Base-by-base conservation (phyloP, 2,113 vertebrate genomes). In the Piaya cayana region DNA sequence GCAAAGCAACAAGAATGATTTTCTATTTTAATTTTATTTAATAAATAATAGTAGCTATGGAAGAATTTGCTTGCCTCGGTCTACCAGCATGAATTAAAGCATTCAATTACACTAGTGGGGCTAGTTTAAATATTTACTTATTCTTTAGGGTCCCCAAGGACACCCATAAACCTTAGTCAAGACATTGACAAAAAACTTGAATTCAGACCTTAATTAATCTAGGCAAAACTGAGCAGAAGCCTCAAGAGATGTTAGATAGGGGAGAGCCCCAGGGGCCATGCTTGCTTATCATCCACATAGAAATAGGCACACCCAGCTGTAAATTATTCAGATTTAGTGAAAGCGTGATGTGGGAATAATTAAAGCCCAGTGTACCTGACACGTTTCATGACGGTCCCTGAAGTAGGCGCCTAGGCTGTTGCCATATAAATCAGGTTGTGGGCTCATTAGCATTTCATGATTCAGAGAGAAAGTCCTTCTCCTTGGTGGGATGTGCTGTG, bases 101-200 rank as follows among this genome's bases (percentile, higher is more conserved):
- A 82, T 80, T 97, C 93, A 91, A 45, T 96, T 96, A 91, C 91
- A 92, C 56, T 74, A 8, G 10, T 17, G 76, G 84, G 87, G 72
- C 56, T 63, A 82, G 45, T 92, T 93, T 93, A 94, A 96, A 95
- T 91, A 95, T 96, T 96, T 95, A 92, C 92, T 92, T 94, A 71
- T 92, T 82, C 90, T 90, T 93, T 27, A 82, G 92, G 53, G 92
- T 42, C 65, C 82, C 67, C 74, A 58, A 96, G 92, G 78, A 80
- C 83, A 70, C 70, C 83, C 76, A 70, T 81, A 93, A 95, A 92
- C 90, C 74, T 88, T 37, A 53, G 49, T 42, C 75, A 70, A 80
- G 81, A 86, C 50, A 34, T 37, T 90, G 85, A 95, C 74, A 78
- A 43, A 96, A 95, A 75, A 30, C 86, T 75, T 15, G 60, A 85